Base-by-base conservation (phyloP, 2,797 vertebrate species). In the Petrocephalus sullivani region DNA sequence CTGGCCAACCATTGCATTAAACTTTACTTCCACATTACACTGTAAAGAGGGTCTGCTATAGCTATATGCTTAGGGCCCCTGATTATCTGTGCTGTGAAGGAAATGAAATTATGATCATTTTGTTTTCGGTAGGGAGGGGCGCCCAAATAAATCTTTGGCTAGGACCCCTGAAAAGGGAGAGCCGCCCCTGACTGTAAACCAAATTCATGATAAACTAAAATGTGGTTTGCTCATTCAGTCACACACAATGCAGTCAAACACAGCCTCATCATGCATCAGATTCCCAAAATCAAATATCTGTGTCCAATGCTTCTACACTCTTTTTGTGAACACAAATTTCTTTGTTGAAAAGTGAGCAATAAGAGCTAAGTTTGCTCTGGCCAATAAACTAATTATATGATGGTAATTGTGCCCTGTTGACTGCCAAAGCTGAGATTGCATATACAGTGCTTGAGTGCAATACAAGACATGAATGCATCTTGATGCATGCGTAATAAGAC, bases 361-460 rank as follows among this genome's bases (percentile, higher is more conserved):
- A 16, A 28, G 28, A 57, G 16, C 23, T 58, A 53, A 57, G 82
- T 58, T 37, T 85, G 23, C 84, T 85, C 84, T 16, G 53, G 54
- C 84, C 6, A 14, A 19, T 57, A 1, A 16, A 54, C 51, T 57
- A 8, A 57, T 33, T 85, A 23, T 57, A 33, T 56, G 8, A 37
- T 58, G 4, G 53, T 7, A 16, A 57, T 33, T 85, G 58, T 37
- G 19, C 81, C n/a, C 46, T 37, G 84, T 86, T 33, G 33, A 58
- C 16, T 86, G 28, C 21, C 23, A 28, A 58, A 58, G 53, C 54
- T 37, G 28, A 58, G 84, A 23, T 60, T 86, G 84, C 54, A 86
- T 60, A 86, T 86, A 86, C 21, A 86, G 51, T 37, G 81, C 53
- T 86, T 60, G 53, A 28, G 33, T 60, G 84, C 56, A 86, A 60